Evolutionary conservation across 2,113 vertebrate species (phyloP), one percentile per base, ranked within the genome.

Genomic region (Erpornis zantholeuca): DNA sequence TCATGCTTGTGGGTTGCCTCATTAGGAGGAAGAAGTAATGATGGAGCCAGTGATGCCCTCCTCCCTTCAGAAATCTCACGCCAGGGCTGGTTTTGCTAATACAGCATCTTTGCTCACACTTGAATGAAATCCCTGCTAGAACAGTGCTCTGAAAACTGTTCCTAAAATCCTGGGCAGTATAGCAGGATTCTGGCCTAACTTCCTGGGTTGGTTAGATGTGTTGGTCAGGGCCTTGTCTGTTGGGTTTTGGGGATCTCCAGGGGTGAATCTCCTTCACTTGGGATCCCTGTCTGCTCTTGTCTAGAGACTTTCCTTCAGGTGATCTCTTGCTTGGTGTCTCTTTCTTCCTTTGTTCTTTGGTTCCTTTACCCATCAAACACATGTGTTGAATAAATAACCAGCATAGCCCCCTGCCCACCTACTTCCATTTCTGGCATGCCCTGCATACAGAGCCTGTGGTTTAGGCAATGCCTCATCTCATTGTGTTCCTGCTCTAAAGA

Each of bases 61-160:
- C 61, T 86, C 2, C 0, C 59, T 82, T 78, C 44, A 0, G 0
- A 75, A 52, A 38, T 49, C 0, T 0, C 63, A 35, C 7, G 8
- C 70, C 69, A 49, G 23, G 61, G 24, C 72, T 63, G n/a, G 13
- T 64, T 95, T 65, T 84, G 81, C 60, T 86, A 77, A 69, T 63
- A 13, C 27, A 33, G 47, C 45, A 25, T 79, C 40, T 91, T 75
- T 80, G 53, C 78, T 82, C 53, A 28, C 9, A 66, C 31, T 35
- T 50, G 33, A 28, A 25, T 60, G 35, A 64, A 76, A 68, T 75
- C 68, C 38, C 45, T 82, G 35, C 59, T 79, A 50, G 24, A 77
- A 23, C 10, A 52, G 84, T 31, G 64, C 33, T 93, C 1, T 1
- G 61, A 68, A 90, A 92, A 23, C 40, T 88, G 12, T 44, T 93